Evolutionary conservation across 2,113 vertebrate genomes (phyloP).

Genomic region (Ochotona curzoniae): DNA sequence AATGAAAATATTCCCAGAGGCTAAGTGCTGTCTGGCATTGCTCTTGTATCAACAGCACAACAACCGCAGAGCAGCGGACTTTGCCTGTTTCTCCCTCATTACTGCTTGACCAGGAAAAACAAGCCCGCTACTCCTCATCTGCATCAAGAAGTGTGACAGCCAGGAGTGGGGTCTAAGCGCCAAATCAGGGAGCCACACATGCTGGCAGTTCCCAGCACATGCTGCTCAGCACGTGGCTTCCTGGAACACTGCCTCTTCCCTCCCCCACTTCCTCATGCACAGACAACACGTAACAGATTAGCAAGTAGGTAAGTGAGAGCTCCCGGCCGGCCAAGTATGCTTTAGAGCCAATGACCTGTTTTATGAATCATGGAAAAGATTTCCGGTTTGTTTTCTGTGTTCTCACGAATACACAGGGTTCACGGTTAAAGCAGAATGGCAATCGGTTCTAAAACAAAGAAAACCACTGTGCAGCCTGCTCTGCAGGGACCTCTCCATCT

Average conservation of each 20-base stretch:
- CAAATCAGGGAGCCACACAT: constrained; percentile 20
- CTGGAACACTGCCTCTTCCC: constrained; percentile 65
- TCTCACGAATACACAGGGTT: not conserved
- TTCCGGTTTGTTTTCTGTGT: constrained; percentile 21
- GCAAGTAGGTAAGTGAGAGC: constrained; percentile 6
- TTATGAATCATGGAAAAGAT: not conserved
- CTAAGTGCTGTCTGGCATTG: constrained; percentile 65
- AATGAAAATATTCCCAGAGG: constrained; percentile 65
- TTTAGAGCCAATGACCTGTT: constrained; percentile 49
- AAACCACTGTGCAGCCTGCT: not conserved
- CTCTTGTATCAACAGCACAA: constrained; percentile 81
- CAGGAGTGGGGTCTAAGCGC: not conserved
- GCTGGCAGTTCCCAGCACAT: constrained; percentile 48
- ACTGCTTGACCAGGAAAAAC: constrained; percentile 48
- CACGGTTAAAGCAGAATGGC: constrained; percentile 49
- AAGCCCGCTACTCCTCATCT: not conserved
- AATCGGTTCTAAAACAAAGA: constrained; percentile 62
- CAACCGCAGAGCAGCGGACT: constrained; percentile 84
- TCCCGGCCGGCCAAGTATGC: constrained; percentile 58
- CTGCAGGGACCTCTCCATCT: constrained; percentile 59
- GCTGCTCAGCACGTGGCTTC: constrained; percentile 39
- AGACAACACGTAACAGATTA: constrained; percentile 82
- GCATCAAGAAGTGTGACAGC: not conserved
- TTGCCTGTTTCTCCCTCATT: constrained; percentile 76
- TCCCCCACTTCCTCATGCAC: constrained; percentile 85